Evolutionary conservation across 2,113 vertebrate species (phyloP).

Genomic region (Nymphicus hollandicus): DNA sequence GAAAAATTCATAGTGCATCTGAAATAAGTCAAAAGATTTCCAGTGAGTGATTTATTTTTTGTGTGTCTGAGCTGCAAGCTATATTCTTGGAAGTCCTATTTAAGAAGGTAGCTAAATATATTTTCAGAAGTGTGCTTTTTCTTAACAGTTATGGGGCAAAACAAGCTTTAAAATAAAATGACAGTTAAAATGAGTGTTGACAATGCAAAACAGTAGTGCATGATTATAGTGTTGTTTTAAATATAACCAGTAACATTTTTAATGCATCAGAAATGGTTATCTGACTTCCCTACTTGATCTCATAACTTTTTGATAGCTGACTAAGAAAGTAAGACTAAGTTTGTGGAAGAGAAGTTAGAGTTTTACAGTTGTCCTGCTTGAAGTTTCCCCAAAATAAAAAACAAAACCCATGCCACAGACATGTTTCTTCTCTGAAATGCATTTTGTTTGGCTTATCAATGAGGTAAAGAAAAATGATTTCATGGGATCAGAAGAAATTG

Average conservation of each 20-base stretch:
- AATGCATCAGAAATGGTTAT: conserved; percentile 5
- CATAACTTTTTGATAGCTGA: neutral
- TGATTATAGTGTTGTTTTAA: conserved; percentile 5
- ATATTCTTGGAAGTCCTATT: conserved; percentile 4
- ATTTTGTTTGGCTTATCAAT: neutral
- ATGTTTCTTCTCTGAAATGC: neutral
- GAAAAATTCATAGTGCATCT: neutral
- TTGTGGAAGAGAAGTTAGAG: neutral
- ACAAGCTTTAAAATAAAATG: neutral
- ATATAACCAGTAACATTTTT: conserved; percentile 1
- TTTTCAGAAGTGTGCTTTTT: neutral
- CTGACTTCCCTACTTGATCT: neutral
- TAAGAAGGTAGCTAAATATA: neutral
- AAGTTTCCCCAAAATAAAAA: neutral
- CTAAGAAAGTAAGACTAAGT: neutral
- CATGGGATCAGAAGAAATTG: neutral
- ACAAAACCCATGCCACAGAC: neutral
- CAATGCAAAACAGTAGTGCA: conserved; percentile 16
- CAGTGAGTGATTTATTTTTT: neutral
- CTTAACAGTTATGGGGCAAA: neutral
- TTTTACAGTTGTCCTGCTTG: neutral
- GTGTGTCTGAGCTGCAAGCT: neutral
- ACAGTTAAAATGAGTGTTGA: neutral
- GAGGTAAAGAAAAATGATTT: neutral
- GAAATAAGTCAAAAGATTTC: neutral